Evolutionary conservation across 2,113 vertebrate genomes (phyloP).

Genomic region (Oryzias woworae): DNA sequence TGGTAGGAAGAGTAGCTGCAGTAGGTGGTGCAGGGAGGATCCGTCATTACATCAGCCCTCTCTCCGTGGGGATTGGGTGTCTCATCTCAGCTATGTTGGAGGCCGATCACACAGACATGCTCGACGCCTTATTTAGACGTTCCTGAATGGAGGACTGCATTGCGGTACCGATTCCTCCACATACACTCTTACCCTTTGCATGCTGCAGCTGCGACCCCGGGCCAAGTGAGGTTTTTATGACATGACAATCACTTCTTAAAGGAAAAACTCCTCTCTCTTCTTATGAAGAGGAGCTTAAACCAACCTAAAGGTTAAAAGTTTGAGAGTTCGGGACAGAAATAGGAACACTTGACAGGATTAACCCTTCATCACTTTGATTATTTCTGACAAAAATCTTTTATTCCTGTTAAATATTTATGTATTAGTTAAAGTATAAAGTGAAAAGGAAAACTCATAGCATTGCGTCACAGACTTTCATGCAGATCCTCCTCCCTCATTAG

Average conservation of each 20-base stretch:
- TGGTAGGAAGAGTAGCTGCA: slow-evolving; percentile 13
- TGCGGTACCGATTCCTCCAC: slow-evolving; percentile 55
- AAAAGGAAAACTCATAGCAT: too few relatives aligned
- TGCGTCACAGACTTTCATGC: too few relatives aligned
- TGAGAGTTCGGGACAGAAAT: too few relatives aligned
- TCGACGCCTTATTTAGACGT: slow-evolving; percentile 65
- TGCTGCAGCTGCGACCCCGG: slow-evolving; percentile 47
- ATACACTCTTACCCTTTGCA: slow-evolving; percentile 53
- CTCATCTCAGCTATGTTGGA: slow-evolving; percentile 37
- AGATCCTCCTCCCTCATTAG: background rate
- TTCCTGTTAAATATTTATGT: too few relatives aligned
- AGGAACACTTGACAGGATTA: too few relatives aligned
- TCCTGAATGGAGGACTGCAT: slow-evolving; percentile 59
- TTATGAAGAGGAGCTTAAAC: background rate
- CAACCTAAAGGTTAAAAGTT: background rate
- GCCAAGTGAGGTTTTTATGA: slow-evolving; percentile 1
- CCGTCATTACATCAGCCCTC: slow-evolving; percentile 27
- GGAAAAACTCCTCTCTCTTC: slow-evolving; percentile 1
- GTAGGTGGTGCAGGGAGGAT: slow-evolving; percentile 39
- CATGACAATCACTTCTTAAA: background rate
- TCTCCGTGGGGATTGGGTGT: slow-evolving; percentile 59
- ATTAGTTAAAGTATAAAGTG: too few relatives aligned
- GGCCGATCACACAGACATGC: slow-evolving; percentile 33
- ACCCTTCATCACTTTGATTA: too few relatives aligned
- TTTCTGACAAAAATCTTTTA: too few relatives aligned